Evolutionary conservation across 2,113 vertebrate genomes (phyloP), one percentile per base, ranked within the genome.

Genomic region (Antennarius striatus): DNA sequence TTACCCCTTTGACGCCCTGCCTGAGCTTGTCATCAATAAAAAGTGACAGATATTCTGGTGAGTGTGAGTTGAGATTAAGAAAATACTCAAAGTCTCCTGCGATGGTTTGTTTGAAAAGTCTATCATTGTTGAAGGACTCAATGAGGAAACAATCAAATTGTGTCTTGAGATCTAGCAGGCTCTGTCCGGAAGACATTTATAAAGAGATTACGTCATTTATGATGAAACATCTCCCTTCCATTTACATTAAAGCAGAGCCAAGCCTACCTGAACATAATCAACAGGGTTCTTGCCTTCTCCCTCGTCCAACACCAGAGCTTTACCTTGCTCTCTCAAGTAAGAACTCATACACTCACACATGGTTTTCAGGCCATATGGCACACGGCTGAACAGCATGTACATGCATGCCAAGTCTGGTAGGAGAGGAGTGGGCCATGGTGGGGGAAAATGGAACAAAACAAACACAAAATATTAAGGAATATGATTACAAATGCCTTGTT

Each of bases 21-120:
- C 98, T 99, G 67, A 99, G 93, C 76, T 99, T 99, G 91, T 99
- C 97, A n/a, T 99, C 96, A 89, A 99, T 98, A 93, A 99, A 99
- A 91, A 99, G 95, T 17, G 98, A 99, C 83, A 99, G 94, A 91
- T 99, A 99, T 92, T 99, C 98, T 29, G 98, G 97, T 69, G 96
- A 99, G 80, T 96, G 94, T 39, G 96, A 96, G 92, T 99, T 99
- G 83, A 99, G 96, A 89, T 99, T 99, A 70, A 99, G 95, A 88
- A 99, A 98, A 89, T 98, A 98, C 88, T 99, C 98, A 75, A 99
- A 99, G 84, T 98, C 97, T 83, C 96, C 96, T 63, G 96, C 96
- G 73, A 99, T 99, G 56, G 98, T 98, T 88, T 99, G 96, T 86
- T 98, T 99, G 91, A 98, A 99, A 53, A 98, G 95, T 51, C 96